Conservation (phyloP, 2,113 vertebrate genomes). For the Heterotis niloticus region DNA sequence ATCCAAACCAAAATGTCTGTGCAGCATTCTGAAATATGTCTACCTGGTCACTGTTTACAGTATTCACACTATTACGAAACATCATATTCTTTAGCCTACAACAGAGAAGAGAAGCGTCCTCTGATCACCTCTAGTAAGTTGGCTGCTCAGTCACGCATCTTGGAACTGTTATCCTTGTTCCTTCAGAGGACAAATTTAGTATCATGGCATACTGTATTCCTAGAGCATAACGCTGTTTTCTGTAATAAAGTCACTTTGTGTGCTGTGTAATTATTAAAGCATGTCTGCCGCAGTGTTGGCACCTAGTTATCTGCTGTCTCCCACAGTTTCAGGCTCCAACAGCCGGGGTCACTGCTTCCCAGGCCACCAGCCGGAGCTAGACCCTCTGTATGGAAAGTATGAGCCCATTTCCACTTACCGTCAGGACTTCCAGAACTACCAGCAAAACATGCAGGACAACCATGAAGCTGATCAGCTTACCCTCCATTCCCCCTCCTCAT, state of each 20-base stretch:
- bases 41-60: slow-evolving; percentile 44
- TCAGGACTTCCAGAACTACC: slow-evolving; percentile 32
- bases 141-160: background rate
- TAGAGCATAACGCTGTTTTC: background rate
- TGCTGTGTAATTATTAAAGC: background rate
- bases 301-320: background rate
- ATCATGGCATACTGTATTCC: too few species aligned
- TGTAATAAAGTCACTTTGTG: background rate
- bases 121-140: slow-evolving; percentile 31
- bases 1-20: background rate
- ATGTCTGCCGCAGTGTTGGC: background rate
- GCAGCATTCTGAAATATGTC: background rate
- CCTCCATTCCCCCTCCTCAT: too few species aligned
- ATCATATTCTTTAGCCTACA: slow-evolving; percentile 47
- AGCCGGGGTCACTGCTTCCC: slow-evolving; percentile 36
- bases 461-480: too few species aligned
- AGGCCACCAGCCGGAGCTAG: slow-evolving; percentile 42
- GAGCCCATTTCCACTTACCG: slow-evolving; percentile 40
- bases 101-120: slow-evolving; percentile 35
- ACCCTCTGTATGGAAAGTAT: slow-evolving; percentile 32
- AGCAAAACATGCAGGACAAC: too few species aligned
- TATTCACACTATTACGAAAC: slow-evolving; percentile 62
- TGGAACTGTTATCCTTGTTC: background rate
- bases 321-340: slow-evolving; percentile 26
- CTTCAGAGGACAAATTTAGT: background rate